phyloP scores from a whole-genome alignment of 1,140 invertebrate species.

The Scaptomyza hsui region DNA sequence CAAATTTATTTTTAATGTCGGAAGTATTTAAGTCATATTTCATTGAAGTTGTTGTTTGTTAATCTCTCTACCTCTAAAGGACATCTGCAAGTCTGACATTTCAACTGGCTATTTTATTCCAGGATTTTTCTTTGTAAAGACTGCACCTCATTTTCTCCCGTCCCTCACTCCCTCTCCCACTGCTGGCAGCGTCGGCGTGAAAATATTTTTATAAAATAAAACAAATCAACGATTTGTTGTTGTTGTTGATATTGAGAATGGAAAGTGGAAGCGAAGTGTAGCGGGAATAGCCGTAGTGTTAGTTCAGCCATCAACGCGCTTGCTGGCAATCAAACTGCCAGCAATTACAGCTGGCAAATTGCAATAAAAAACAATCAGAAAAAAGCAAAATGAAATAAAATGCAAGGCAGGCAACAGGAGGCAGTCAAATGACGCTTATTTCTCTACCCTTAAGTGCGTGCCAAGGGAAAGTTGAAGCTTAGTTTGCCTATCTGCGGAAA shows the following conservation, averaged over 20 bases:
- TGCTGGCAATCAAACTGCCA: conserved; percentile 61
- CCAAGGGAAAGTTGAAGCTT: conserved; percentile 22
- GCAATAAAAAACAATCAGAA: conserved; percentile 39
- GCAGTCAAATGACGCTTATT: conserved; percentile 4
- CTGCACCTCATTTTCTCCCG: too few relatives aligned
- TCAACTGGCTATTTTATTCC: too few relatives aligned
- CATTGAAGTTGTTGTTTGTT: too few relatives aligned
- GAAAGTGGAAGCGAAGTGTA: too few relatives aligned
- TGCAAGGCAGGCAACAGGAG: neutral
- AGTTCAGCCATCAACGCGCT: conserved; percentile 47
- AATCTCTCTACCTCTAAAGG: too few relatives aligned
- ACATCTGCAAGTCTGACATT: too few relatives aligned
- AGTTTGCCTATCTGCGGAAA: conserved; percentile 32
- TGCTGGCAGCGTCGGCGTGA: conserved; percentile 42
- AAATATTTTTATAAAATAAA: conserved; percentile 68
- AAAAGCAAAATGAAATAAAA: conserved; percentile 22
- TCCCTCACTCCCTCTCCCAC: too few relatives aligned
- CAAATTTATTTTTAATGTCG: too few relatives aligned
- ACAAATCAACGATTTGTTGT: conserved; percentile 49
- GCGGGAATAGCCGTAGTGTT: conserved; percentile 8
- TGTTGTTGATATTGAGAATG: neutral
- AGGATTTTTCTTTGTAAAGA: too few relatives aligned
- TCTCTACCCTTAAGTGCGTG: conserved; percentile 30
- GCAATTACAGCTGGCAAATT: conserved; percentile 61
- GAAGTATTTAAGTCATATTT: too few relatives aligned